These are phyloP conservation scores for Pavo muticus DNA, from an alignment of 2,113 vertebrate species.

Conservation along the genomic window DNA sequence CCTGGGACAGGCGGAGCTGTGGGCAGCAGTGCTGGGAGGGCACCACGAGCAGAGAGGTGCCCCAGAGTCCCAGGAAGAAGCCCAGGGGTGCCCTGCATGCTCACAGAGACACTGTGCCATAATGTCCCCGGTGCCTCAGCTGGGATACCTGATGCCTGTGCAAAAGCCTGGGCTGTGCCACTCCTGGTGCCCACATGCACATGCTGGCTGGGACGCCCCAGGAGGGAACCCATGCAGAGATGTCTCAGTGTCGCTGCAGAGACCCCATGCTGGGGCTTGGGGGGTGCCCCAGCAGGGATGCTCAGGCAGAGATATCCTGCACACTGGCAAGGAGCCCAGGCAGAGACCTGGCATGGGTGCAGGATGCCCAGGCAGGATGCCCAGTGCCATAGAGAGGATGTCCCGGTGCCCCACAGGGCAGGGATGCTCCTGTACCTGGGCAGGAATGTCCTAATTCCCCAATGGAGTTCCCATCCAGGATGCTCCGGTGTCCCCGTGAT, in stretches of 20 bases:
- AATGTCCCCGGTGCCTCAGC: too few species aligned
- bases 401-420: neutral
- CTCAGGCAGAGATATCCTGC: neutral
- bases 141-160: neutral
- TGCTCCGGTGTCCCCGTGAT: neutral
- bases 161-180: neutral
- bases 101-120: neutral
- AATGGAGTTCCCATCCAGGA: neutral
- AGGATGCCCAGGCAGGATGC: neutral
- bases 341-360: neutral
- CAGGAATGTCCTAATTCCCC: too few species aligned
- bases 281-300: neutral
- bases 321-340: fast-evolving
- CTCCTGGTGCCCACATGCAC: too few species aligned
- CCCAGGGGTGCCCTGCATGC: neutral
- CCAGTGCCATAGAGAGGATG: fast-evolving
- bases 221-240: neutral
- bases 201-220: neutral
- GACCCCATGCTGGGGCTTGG: neutral
- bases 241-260: neutral
- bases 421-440: too few species aligned
- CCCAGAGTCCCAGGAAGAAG: neutral
- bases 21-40: neutral
- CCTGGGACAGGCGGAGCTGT: neutral
- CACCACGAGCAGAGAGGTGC: fast-evolving